Base-by-base conservation (phyloP, 23 tunicate species). In the Phallusia fumigata region DNA sequence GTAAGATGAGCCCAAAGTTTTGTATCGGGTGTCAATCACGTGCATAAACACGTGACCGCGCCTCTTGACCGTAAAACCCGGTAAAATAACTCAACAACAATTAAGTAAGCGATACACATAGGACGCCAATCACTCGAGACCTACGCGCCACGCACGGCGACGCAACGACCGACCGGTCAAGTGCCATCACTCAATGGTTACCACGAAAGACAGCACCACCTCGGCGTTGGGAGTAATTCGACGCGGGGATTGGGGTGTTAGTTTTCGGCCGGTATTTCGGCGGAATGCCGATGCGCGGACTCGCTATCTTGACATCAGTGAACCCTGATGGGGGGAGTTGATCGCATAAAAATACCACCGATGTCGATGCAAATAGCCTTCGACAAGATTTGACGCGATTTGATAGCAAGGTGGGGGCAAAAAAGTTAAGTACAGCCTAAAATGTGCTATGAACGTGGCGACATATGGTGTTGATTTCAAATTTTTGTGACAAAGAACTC, bases 291-390 rank as follows among this genome's bases (percentile, higher is more conserved):
- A 58, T 58, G 26, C 28, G 8, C 26, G 69, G 69, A 58, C 13
- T 21, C 16, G 69, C 69, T 58, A 58, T 58, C 69, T 58, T 58
- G 69, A 58, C 69, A 58, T 58, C 69, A 24, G 69, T 16, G 28
- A 24, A 11, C 69, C 69, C 69, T 58, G 69, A 22, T 58, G 16
- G 69, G 15, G 18, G 28, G 2, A 24, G 69, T 58, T 58, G 8
- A 24, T 58, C 69, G 69, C 69, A 58, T 58, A 58, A 58, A 24
- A 58, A 58, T 24, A 58, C 28, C 69, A 58, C 69, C 47, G 47
- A 40, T 40, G 47, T 40, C 47, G 47, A 40, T 10, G 47, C 10
- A 3, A 40, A 40, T 10, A 40, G 47, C 47, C 47, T 5, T 40
- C 10, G 47, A 40, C 47, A 10, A 40, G 10, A 5, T 40, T 40